phyloP scores from a whole-genome alignment of 2,888 invertebrate genomes.

The Drosophila subsilvestris region DNA sequence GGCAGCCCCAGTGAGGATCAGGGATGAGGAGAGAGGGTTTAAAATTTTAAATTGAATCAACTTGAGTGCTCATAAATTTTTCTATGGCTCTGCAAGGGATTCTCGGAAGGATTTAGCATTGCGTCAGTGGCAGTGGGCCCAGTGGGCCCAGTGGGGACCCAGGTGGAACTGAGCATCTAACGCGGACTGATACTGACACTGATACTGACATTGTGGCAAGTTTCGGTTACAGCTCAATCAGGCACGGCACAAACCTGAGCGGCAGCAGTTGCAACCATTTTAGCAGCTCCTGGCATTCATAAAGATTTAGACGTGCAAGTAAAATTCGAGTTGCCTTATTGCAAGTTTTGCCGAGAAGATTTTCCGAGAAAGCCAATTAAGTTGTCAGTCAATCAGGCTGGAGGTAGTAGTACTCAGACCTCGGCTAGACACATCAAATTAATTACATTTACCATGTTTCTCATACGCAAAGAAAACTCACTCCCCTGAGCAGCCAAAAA shows the following conservation, averaged over 20 bases:
- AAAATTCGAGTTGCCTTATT: constrained; percentile 64
- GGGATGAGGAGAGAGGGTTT: not conserved
- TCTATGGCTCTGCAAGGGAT: constrained; percentile 39
- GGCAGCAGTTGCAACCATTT: constrained; percentile 25
- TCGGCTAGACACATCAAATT: constrained; percentile 44
- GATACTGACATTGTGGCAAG: constrained; percentile 51
- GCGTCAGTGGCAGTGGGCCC: constrained; percentile 65
- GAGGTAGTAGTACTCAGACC: constrained; percentile 25
- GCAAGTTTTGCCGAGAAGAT: constrained; percentile 61
- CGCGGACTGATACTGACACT: constrained; percentile 38
- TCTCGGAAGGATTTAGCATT: constrained; percentile 45
- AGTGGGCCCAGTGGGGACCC: constrained; percentile 1
- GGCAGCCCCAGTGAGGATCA: not conserved
- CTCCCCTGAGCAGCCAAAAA: not conserved
- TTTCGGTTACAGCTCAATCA: constrained; percentile 71
- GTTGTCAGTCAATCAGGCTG: constrained; percentile 80
- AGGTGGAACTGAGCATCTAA: constrained; percentile 25
- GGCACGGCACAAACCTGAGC: constrained; percentile 15
- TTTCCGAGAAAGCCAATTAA: constrained; percentile 80
- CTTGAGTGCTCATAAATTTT: constrained; percentile 76
- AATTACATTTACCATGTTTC: constrained; percentile 53
- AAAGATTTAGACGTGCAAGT: constrained; percentile 2
- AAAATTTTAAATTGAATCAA: constrained; percentile 74
- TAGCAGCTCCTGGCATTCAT: constrained; percentile 23
- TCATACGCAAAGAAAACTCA: constrained; percentile 25